phyloP scores from a whole-genome alignment of 2,113 vertebrate species.

The zebrafish (Danio rerio) region GRCz12tu NC_133184.1:43816501-43817000 shows the following conservation, averaged over 20 bases:
- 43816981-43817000: constrained; percentile 1
- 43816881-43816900: constrained; percentile 11
- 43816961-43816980: background rate
- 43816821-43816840: constrained; percentile 4
- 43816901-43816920: constrained; percentile 34
- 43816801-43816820: constrained; percentile 1
- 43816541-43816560: too few species aligned
- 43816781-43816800: constrained; percentile 2
- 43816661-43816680: too few species aligned
- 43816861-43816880: constrained; percentile 32
- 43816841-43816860: constrained; percentile 32
- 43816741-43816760: background rate
- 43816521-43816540: too few species aligned
- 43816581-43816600: too few species aligned
- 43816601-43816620: too few species aligned
- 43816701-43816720: too few species aligned
- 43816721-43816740: background rate
- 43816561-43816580: too few species aligned
- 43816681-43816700: too few species aligned
- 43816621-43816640: too few species aligned
- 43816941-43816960: constrained; percentile 1
- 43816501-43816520: too few species aligned
- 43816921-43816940: constrained; percentile 16
- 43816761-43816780: background rate
- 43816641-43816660: too few species aligned